Evolutionary conservation across 2,797 vertebrate genomes (phyloP).

Genomic region (Rallus crepitans): DNA sequence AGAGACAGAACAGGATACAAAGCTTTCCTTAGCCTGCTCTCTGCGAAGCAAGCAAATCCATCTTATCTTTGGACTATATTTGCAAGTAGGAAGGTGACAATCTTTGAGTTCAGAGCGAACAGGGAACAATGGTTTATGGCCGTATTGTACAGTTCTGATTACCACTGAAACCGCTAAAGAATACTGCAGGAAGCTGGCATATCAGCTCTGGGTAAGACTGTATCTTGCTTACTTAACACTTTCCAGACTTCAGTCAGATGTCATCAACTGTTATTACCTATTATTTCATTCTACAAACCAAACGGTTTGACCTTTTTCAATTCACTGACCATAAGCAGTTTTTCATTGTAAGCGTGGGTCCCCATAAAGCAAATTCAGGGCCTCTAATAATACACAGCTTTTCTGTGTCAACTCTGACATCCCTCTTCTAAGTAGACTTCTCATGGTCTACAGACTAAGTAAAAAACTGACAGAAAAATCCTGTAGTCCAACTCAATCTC

Average conservation of each 20-base stretch:
- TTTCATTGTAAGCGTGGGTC: background rate
- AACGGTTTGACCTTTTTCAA: background rate
- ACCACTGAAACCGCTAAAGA: background rate
- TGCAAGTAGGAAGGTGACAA: background rate
- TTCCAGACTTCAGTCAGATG: background rate
- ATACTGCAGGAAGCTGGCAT: background rate
- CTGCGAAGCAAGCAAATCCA: background rate
- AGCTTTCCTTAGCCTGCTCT: background rate
- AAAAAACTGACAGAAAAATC: background rate
- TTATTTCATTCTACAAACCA: background rate
- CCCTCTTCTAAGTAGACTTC: background rate
- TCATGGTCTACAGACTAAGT: background rate
- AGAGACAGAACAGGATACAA: background rate
- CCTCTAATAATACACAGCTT: background rate
- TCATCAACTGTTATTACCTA: background rate
- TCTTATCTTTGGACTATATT: fast-evolving
- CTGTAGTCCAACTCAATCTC: background rate
- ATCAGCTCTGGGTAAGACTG: background rate
- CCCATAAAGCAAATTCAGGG: background rate
- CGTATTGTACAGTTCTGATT: background rate
- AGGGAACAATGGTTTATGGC: background rate
- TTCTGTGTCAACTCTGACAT: background rate
- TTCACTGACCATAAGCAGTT: background rate
- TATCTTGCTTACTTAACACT: background rate
- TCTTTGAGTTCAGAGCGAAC: background rate